phyloP scores from a whole-genome alignment of 2,888 invertebrate genomes.

The Tetragonula carbonaria region DNA sequence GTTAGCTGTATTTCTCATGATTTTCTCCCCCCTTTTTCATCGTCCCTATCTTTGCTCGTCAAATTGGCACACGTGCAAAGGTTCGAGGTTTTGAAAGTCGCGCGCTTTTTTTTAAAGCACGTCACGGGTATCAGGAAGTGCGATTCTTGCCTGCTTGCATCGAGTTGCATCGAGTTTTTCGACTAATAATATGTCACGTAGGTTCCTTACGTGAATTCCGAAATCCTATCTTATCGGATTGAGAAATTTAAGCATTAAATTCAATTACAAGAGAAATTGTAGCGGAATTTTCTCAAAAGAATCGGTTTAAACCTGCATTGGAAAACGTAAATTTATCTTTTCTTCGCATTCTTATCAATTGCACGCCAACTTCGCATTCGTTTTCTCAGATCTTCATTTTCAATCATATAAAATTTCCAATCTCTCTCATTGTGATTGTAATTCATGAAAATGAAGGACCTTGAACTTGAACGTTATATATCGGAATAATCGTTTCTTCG shows the following conservation, averaged over 20 bases:
- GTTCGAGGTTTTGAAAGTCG: slow-evolving; percentile 2
- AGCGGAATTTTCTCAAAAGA: neutral
- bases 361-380: too few relatives aligned
- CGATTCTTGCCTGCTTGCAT: slow-evolving; percentile 1
- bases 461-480: too few relatives aligned
- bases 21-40: slow-evolving; percentile 9
- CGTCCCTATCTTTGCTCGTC: slow-evolving; percentile 4
- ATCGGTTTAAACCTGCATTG: neutral
- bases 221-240: too few relatives aligned
- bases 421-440: too few relatives aligned
- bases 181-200: neutral
- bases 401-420: too few relatives aligned
- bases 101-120: neutral
- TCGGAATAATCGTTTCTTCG: too few relatives aligned
- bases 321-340: too few relatives aligned
- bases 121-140: neutral
- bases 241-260: neutral
- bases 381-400: too few relatives aligned
- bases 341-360: neutral
- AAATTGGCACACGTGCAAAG: slow-evolving; percentile 18
- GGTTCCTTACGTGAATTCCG: too few relatives aligned
- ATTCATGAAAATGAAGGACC: too few relatives aligned
- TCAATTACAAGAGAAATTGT: neutral
- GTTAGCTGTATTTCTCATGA: slow-evolving; percentile 20
- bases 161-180: neutral